Evolutionary conservation across 2,797 vertebrate species (phyloP).

Genomic region (Danio tinwini): DNA sequence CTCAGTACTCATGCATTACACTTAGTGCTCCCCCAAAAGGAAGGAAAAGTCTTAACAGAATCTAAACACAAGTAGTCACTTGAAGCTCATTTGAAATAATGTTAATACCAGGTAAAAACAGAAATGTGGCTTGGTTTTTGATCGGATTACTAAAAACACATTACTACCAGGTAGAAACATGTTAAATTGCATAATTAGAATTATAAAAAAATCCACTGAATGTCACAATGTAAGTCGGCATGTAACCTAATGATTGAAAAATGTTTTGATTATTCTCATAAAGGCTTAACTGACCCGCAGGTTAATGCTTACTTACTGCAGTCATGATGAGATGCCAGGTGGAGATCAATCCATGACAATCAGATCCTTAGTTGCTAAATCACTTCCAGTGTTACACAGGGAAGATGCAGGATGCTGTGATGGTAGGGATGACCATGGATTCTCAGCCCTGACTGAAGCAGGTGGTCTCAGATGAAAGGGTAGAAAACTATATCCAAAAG

Average conservation of each 20-base stretch:
- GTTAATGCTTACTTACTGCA: conserved; percentile 38
- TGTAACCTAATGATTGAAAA: not conserved
- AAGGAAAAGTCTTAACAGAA: no score
- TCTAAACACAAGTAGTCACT: no score
- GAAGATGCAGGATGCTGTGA: conserved; percentile 10
- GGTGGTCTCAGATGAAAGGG: conserved; percentile 3
- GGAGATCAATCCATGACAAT: conserved; percentile 29
- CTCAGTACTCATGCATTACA: no score
- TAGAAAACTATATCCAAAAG: conserved; percentile 28
- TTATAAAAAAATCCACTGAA: not conserved
- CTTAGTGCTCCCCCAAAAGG: no score
- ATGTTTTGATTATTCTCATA: not conserved
- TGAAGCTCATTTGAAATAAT: no score
- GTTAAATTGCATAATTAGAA: not conserved
- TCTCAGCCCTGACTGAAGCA: conserved; percentile 25
- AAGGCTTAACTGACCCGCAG: not conserved
- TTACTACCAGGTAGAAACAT: no score
- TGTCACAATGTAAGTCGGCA: not conserved
- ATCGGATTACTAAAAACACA: no score
- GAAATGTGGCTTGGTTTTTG: no score
- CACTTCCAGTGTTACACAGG: not conserved
- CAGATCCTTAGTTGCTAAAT: conserved; percentile 4
- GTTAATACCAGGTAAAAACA: no score
- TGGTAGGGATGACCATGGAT: conserved; percentile 14
- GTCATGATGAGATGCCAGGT: conserved; percentile 36